Evolutionary conservation across 2,888 invertebrate species (phyloP), one percentile per base, ranked within the genome.

Genomic region (Lepidocyrtinus sp.): DNA sequence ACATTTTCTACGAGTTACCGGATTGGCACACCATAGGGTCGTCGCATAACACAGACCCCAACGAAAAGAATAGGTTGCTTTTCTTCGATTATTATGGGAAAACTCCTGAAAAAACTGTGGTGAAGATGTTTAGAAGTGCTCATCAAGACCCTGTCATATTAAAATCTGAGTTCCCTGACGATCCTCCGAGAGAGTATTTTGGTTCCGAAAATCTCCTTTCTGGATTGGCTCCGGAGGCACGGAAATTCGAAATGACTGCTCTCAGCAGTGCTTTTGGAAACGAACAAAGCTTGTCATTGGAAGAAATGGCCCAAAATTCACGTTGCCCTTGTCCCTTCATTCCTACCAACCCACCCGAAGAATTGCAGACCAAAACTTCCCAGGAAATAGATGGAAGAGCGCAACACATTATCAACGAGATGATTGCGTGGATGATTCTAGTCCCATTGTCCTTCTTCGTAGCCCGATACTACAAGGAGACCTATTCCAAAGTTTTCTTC

Each of bases 401-500:
- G n/a, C 25, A 22, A 1, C 81, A 81, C 46, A 69, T 69, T 0
- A 59, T 76, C 12, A 72, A 81, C 46, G 77, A 74, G 76, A 2
- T 74, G 12, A 26, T 77, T 1, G 73, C 73, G 2, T 82, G 81
- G 77, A 69, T 72, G 1, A 22, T 82, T n/a, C 62, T 77, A 1
- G 26, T 70, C 7, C 81, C 76, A 0, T 19, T 82, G 24, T 26
- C 62, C 3, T 55, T 61, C 15, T 82, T 82, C 25, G 59, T 55
- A 0, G 59, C 72, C 1, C 27, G 82, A 2, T 82, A 73, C 27
- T 82, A 46, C 68, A 78, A 82, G 63, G 82, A 82, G 46, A 82
- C 82, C 1, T 82, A 65, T 50, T 78, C 82, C 12, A 46, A 73
- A 26, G 82, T 78, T n/a, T 77, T 78, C 26, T 82, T 82, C 62